Base-by-base conservation (phyloP, 2,113 vertebrate species). In the Eira barbara region DNA sequence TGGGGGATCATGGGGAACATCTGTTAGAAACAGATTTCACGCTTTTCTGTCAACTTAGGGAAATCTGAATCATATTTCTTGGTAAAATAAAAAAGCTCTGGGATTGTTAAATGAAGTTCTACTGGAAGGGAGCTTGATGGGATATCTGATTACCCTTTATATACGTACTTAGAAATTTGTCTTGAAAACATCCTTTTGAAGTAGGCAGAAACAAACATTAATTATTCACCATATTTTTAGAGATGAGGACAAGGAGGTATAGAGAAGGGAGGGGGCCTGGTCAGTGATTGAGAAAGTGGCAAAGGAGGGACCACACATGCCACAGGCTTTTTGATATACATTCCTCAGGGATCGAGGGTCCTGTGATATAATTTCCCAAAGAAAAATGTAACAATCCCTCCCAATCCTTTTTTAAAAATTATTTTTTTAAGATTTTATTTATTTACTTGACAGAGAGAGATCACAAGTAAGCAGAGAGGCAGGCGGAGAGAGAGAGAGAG, bases 1-100 rank as follows among this genome's bases (percentile, higher is more conserved):
- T 81, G 78, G 97, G 90, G 96, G 97, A 98, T 97, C 97, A 95
- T 0, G 97, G 94, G 96, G 97, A 99, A 99, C 97, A 98, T 98
- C 98, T 98, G 98, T 97, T 97, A 98, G 97, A 98, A 98, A 21
- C 97, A 98, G 98, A 98, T 98, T 98, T 98, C 31, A 15, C 14
- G 97, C 96, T 98, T 97, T 89, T 98, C 97, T 98, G 95, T 98
- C 98, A 98, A 96, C 92, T 96, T 27, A 0, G 96, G 94, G 93
- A 78, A 97, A 95, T 96, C 73, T 98, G 98, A 98, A 98, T 98
- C 97, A 82, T 74, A 94, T 80, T 98, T 95, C 89, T 97, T 85
- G 59, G 55, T 97, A 86, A 92, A 89, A 91, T 9, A 83, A 91
- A 95, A 96, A 95, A 74, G 59, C 88, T 94, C 74, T 88, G 94